These are phyloP conservation scores for Spilogale gracilis DNA, from an alignment of 2,113 vertebrate species.

Conservation along the genomic window DNA sequence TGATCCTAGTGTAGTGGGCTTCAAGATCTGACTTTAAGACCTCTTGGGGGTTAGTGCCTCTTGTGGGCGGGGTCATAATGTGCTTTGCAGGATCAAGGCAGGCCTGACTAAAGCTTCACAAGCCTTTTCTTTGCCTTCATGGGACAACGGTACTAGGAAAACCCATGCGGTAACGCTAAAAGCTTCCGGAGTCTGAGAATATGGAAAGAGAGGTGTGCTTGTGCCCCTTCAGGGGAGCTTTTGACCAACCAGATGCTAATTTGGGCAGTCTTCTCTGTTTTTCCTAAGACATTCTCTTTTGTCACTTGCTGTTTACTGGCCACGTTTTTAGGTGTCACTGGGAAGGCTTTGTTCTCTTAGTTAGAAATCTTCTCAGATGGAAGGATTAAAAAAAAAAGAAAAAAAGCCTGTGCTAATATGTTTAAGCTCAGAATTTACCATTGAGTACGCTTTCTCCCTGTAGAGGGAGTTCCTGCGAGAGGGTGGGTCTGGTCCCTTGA, in stretches of 20 bases:
- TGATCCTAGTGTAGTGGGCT: neutral
- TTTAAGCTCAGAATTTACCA: neutral
- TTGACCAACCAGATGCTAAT: neutral
- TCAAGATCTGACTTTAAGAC: neutral
- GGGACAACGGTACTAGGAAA: neutral
- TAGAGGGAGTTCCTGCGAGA: neutral
- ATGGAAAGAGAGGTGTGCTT: neutral
- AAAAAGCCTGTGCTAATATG: neutral
- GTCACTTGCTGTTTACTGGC: neutral
- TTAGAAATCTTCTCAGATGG: neutral
- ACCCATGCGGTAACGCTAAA: neutral
- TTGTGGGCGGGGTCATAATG: neutral
- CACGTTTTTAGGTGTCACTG: neutral
- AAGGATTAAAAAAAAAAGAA: conserved; percentile 4
- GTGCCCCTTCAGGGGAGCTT: neutral
- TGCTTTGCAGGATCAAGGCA: neutral
- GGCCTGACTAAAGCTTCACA: neutral
- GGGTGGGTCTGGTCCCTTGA: neutral
- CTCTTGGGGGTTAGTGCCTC: neutral
- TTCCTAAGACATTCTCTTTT: neutral
- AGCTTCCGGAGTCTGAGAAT: neutral
- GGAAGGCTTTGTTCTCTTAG: neutral
- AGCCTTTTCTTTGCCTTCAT: neutral
- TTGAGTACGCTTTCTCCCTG: neutral
- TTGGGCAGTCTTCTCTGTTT: neutral